Percentiles rank a stretch among this genome's conserved stretches.
phyloP scores from a whole-genome alignment of 2,797 vertebrate species.

The Notamacropus eugenii region DNA sequence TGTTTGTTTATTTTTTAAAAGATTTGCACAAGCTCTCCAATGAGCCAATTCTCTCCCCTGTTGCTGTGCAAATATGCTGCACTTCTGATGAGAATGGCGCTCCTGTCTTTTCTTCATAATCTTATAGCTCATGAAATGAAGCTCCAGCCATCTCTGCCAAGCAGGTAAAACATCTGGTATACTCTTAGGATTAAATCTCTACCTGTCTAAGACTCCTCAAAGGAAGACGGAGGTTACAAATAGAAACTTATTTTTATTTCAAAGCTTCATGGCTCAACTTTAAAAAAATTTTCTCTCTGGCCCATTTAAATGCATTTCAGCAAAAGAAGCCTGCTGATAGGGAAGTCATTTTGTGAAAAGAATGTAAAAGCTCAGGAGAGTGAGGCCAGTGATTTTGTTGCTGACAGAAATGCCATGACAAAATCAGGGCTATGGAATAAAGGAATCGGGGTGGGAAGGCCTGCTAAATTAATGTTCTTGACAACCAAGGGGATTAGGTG shows the following conservation, averaged over 20 bases:
- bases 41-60: slow-evolving; percentile 67
- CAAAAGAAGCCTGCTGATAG: slow-evolving; percentile 68
- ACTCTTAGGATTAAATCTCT: slow-evolving; percentile 83
- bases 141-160: slow-evolving; percentile 77
- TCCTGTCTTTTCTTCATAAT: slow-evolving; percentile 76
- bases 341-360: slow-evolving; percentile 35
- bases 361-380: slow-evolving; percentile 22
- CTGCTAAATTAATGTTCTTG: background rate
- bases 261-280: slow-evolving; percentile 75
- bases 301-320: slow-evolving; percentile 65
- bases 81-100: slow-evolving; percentile 77
- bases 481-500: background rate
- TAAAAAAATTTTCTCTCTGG: slow-evolving; percentile 70
- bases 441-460: background rate
- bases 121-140: slow-evolving; percentile 74
- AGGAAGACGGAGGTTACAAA: slow-evolving; percentile 80
- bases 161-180: slow-evolving; percentile 82
- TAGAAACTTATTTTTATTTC: slow-evolving; percentile 77
- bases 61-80: slow-evolving; percentile 69
- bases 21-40: slow-evolving; percentile 71
- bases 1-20: slow-evolving; percentile 70
- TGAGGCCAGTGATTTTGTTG: background rate
- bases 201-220: slow-evolving; percentile 79
- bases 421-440: background rate
- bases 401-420: background rate